Percentiles rank a stretch among this genome's conserved stretches.
These are phyloP conservation scores for Dryadula phaetusa DNA, from an alignment of 2,888 invertebrate species.

Conservation along the genomic window DNA sequence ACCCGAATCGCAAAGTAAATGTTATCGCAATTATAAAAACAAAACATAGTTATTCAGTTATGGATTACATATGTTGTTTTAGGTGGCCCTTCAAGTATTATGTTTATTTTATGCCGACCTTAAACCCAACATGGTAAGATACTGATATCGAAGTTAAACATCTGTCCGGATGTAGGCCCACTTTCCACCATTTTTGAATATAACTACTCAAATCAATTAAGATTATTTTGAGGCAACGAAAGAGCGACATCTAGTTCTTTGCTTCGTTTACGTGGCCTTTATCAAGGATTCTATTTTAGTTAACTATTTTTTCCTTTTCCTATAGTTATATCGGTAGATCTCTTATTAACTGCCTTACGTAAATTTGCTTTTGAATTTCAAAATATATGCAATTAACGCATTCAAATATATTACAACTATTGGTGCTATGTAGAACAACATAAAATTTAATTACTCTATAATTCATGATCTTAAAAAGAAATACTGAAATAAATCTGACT, in stretches of 20 bases:
- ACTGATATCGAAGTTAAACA: neutral
- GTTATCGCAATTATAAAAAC: conserved; percentile 36
- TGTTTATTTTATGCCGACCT: conserved; percentile 12
- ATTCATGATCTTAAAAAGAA: neutral
- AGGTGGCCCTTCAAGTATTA: conserved; percentile 22
- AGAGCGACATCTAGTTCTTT: too few species aligned
- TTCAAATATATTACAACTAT: too few species aligned
- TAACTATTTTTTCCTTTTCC: too few species aligned
- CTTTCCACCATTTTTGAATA: neutral
- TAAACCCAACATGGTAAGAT: neutral
- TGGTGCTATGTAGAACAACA: too few species aligned
- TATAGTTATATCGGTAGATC: too few species aligned
- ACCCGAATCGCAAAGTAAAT: conserved; percentile 16
- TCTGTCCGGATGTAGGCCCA: neutral
- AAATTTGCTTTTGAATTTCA: too few species aligned
- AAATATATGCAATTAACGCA: too few species aligned
- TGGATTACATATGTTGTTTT: conserved; percentile 33
- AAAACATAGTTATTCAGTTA: conserved; percentile 26
- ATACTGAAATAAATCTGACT: neutral
- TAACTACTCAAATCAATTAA: neutral
- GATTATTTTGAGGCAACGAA: too few species aligned
- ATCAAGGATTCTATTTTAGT: too few species aligned
- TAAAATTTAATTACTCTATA: neutral
- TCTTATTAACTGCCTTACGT: too few species aligned
- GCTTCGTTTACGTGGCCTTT: too few species aligned